These are phyloP conservation scores for Philereme vetulata DNA, from an alignment of 2,888 invertebrate species.

Conservation along the genomic window DNA sequence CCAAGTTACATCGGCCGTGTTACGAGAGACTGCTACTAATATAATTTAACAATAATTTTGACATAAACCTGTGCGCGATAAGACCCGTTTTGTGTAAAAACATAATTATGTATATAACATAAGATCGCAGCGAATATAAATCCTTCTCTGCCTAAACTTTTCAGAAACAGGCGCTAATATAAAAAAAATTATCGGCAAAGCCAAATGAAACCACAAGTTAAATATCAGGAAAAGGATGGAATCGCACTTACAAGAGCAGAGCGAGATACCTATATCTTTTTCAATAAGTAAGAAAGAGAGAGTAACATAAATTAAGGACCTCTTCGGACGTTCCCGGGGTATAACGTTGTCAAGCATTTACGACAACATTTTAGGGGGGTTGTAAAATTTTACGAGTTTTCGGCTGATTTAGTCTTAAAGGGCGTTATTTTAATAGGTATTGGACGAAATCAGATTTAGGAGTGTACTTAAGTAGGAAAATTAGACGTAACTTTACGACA, in stretches of 20 bases:
- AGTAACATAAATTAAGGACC: conserved; percentile 70
- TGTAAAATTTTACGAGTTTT: conserved; percentile 11
- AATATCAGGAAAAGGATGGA: conserved; percentile 49
- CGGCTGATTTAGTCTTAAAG: conserved; percentile 1
- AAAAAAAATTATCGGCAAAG: conserved; percentile 23
- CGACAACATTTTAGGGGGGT: conserved; percentile 15
- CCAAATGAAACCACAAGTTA: conserved; percentile 29
- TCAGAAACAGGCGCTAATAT: no score
- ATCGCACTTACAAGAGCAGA: conserved; percentile 56
- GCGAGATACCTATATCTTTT: conserved; percentile 44
- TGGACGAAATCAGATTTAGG: neutral
- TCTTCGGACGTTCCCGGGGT: conserved; percentile 41
- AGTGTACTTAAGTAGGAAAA: no score
- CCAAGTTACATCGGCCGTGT: no score
- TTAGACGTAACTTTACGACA: no score
- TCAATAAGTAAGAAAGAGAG: conserved; percentile 49
- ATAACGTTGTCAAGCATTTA: conserved; percentile 47
- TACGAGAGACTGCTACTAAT: no score
- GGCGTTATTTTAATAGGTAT: conserved; percentile 4
- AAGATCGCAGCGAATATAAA: no score
- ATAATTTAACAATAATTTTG: no score
- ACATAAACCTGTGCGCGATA: no score
- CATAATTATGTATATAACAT: no score
- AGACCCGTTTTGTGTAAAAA: no score
- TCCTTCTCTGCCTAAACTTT: no score